Percentiles rank a stretch among this genome's conserved stretches.
Evolutionary conservation across 2,888 invertebrate genomes (phyloP).

Genomic region (Epinotia bilunana): DNA sequence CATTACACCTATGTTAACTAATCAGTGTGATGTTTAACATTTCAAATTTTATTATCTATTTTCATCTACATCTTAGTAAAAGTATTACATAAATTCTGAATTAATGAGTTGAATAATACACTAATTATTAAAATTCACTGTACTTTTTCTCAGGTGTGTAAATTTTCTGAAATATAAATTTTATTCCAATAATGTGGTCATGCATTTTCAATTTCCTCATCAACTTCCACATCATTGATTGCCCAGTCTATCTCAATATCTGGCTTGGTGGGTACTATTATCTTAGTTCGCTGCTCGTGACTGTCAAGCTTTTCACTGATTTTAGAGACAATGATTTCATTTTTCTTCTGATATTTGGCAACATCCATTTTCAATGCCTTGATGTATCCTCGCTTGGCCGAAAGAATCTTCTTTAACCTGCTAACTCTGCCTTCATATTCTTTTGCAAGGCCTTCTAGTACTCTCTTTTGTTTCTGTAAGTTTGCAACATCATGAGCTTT

Average conservation of each 20-base stretch:
- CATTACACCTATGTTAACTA: constrained; percentile 34
- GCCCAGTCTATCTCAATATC: constrained; percentile 62
- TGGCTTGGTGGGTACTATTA: constrained; percentile 53
- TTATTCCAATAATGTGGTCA: constrained; percentile 72
- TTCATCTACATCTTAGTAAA: constrained; percentile 68
- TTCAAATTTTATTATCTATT: constrained; percentile 71
- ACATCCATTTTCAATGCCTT: constrained; percentile 77
- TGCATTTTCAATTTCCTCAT: constrained; percentile 65
- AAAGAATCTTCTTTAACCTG: constrained; percentile 67
- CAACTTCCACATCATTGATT: constrained; percentile 61
- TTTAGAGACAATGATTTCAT: constrained; percentile 67
- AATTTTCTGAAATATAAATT: constrained; percentile 84
- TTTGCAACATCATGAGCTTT: constrained; percentile 70
- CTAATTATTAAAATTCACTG: constrained; percentile 74
- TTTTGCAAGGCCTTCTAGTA: constrained; percentile 70
- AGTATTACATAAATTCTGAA: constrained; percentile 66
- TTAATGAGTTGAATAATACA: constrained; percentile 70
- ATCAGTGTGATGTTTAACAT: constrained; percentile 39
- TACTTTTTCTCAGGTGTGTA: constrained; percentile 82
- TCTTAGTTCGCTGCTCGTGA: constrained; percentile 60
- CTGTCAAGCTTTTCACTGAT: constrained; percentile 68
- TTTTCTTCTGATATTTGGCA: constrained; percentile 76
- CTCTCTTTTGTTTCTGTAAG: constrained; percentile 70
- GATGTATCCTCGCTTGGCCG: constrained; percentile 74
- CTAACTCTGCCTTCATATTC: constrained; percentile 74